phyloP scores from a whole-genome alignment of 2,113 vertebrate species.

The Xiphias gladius region DNA sequence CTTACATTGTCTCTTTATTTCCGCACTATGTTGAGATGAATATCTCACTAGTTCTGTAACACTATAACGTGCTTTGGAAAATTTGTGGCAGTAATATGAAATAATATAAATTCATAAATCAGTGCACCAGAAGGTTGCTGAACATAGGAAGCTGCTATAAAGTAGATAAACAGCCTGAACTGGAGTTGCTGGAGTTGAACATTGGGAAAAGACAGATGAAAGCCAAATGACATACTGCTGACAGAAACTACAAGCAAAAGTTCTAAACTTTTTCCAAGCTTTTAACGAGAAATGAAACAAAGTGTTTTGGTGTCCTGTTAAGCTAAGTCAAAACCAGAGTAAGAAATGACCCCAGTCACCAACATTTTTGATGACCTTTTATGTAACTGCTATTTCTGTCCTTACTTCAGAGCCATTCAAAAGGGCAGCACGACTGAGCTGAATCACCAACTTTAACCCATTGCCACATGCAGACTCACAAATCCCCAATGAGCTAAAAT shows the following conservation, averaged over 20 bases:
- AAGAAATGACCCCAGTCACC: not conserved
- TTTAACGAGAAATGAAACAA: slow-evolving; percentile 13
- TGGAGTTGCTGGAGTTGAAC: slow-evolving; percentile 4
- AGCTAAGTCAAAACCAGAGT: slow-evolving; percentile 3
- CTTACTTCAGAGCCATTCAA: slow-evolving; percentile 15
- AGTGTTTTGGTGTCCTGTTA: not conserved
- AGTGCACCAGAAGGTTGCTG: not conserved
- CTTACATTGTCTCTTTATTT: slow-evolving; percentile 1
- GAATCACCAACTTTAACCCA: slow-evolving; percentile 37
- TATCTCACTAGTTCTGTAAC: not conserved
- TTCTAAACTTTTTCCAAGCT: not conserved
- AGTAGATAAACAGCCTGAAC: not conserved
- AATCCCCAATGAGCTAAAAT: slow-evolving; percentile 44
- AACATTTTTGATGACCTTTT: slow-evolving; percentile 23
- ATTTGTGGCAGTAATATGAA: not conserved
- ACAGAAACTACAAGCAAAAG: not conserved
- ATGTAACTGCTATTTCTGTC: slow-evolving; percentile 37
- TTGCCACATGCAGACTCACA: slow-evolving; percentile 39
- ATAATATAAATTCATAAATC: not conserved
- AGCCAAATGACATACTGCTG: not conserved
- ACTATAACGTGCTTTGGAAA: not conserved
- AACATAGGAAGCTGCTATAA: slow-evolving; percentile 6
- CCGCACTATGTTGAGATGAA: not conserved
- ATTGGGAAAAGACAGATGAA: not conserved
- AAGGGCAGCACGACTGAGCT: slow-evolving; percentile 14